Conservation (phyloP, 2,888 invertebrate species). For the Lasius fuliginosus region DNA sequence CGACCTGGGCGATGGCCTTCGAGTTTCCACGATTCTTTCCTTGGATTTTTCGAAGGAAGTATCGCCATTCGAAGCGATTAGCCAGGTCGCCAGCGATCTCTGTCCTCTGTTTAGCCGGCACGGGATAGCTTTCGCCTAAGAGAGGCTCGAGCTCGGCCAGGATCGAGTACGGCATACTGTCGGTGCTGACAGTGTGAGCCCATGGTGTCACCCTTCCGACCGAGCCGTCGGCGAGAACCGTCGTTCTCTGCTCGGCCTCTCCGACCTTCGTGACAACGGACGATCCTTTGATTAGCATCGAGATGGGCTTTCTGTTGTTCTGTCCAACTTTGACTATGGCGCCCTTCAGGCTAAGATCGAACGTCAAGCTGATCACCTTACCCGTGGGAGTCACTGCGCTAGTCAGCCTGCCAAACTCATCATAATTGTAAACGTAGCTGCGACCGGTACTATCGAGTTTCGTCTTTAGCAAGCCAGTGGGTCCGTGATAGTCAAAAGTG, state of each 20-base stretch:
- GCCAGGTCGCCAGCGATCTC: constrained; percentile 96
- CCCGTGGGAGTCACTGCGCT: constrained; percentile 98
- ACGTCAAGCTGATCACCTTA: constrained; percentile 94
- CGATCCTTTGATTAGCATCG: constrained; percentile 95
- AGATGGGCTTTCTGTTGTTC: constrained; percentile 93
- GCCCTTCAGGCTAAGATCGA: constrained; percentile 96
- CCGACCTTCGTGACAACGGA: constrained; percentile 94
- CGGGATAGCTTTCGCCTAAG: constrained; percentile 96
- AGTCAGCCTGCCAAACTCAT: constrained; percentile 96
- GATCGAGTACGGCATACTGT: constrained; percentile 96
- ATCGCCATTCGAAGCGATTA: constrained; percentile 98
- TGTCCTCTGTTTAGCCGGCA: constrained; percentile 95
- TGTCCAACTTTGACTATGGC: constrained; percentile 95
- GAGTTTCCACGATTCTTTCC: constrained; percentile 86
- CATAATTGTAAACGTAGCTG: constrained; percentile 97
- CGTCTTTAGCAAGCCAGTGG: constrained; percentile 95
- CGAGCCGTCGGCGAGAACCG: constrained; percentile 93
- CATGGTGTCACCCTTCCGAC: constrained; percentile 94
- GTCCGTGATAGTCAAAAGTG: constrained; percentile 97
- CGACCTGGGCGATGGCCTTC: constrained; percentile 93
- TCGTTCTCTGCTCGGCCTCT: constrained; percentile 93
- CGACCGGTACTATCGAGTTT: constrained; percentile 96
- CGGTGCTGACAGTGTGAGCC: constrained; percentile 95
- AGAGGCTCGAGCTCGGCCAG: constrained; percentile 95
- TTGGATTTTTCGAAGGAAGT: constrained; percentile 93